A percentile compares a stretch with the other conserved stretches of the same genome.
Conservation (phyloP, 2,888 invertebrate species). For the Abscondita cerata region DNA sequence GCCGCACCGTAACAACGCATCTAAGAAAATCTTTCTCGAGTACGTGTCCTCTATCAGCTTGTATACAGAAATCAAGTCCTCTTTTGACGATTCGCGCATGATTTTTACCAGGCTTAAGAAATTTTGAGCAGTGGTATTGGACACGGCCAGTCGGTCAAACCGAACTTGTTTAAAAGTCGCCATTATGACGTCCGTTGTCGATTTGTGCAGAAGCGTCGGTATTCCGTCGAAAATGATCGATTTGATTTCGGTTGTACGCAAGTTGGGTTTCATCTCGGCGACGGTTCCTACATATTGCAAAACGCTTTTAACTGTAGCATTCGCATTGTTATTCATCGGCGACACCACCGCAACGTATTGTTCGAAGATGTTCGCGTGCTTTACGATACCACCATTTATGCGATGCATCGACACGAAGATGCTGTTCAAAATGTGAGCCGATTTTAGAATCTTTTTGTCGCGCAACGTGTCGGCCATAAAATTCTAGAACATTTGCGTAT, state of each 20-base stretch:
- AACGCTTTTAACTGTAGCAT: conserved; percentile 70
- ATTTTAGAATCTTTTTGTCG: conserved; percentile 54
- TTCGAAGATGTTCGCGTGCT: conserved; percentile 71
- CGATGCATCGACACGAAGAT: conserved; percentile 70
- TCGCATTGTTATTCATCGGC: conserved; percentile 36
- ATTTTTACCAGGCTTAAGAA: conserved; percentile 72
- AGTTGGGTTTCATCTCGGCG: not conserved
- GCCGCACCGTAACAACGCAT: conserved; percentile 81
- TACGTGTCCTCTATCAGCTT: conserved; percentile 66
- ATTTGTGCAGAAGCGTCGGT: too few relatives aligned
- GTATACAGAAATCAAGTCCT: conserved; percentile 74
- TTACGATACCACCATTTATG: conserved; percentile 71
- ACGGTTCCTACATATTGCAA: conserved; percentile 63
- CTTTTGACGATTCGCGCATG: conserved; percentile 69
- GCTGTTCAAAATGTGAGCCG: conserved; percentile 63
- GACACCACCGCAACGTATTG: conserved; percentile 66
- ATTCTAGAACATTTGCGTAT: too few relatives aligned
- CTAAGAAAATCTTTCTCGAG: conserved; percentile 78
- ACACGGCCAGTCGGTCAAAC: too few relatives aligned
- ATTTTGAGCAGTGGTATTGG: too few relatives aligned
- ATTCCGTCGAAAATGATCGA: conserved; percentile 80
- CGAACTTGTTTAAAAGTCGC: too few relatives aligned
- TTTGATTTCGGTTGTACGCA: conserved; percentile 42
- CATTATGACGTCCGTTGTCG: too few relatives aligned
- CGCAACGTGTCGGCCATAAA: conserved; percentile 64